A percentile compares a stretch with the other conserved stretches of the same genome.
phyloP scores from a whole-genome alignment of 1,140 invertebrate species.

The Drosophila nigromelanica region DNA sequence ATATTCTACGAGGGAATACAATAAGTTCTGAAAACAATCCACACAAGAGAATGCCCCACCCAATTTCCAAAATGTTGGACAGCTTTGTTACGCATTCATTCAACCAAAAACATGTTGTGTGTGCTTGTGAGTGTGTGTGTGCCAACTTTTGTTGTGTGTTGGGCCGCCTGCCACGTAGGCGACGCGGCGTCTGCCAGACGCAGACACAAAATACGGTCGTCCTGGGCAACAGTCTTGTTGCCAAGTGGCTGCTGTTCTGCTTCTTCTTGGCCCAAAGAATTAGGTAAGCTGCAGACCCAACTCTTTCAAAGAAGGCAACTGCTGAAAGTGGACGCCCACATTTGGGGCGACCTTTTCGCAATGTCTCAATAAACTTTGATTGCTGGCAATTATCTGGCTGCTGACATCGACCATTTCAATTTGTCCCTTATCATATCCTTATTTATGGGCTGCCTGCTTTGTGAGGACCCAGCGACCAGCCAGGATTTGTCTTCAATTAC shows the following conservation, averaged over 20 bases:
- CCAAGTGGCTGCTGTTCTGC: slow-evolving; percentile 12
- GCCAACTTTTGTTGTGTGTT: slow-evolving; percentile 20
- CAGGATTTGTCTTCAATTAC: slow-evolving; percentile 74
- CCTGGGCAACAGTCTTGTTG: slow-evolving; percentile 12
- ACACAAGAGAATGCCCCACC: not conserved
- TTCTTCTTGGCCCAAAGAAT: not conserved
- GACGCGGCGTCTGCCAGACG: slow-evolving; percentile 65
- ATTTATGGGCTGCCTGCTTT: slow-evolving; percentile 35
- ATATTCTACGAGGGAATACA: not conserved
- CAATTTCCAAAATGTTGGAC: not conserved
- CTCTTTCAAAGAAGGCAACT: not conserved
- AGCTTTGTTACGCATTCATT: slow-evolving; percentile 57
- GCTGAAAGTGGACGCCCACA: not conserved
- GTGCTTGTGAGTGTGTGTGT: slow-evolving; percentile 1
- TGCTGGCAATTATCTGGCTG: slow-evolving; percentile 73
- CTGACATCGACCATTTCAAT: slow-evolving; percentile 64
- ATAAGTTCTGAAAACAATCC: slow-evolving; percentile 4
- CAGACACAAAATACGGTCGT: slow-evolving; percentile 43
- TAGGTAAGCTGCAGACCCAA: slow-evolving; percentile 17
- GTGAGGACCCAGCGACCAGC: slow-evolving; percentile 9
- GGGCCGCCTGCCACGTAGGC: slow-evolving; percentile 40
- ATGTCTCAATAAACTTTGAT: slow-evolving; percentile 80
- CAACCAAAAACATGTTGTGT: slow-evolving; percentile 1
- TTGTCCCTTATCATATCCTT: slow-evolving; percentile 72
- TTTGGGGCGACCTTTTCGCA: slow-evolving; percentile 36